Conservation (phyloP, 2,888 invertebrate species). For the Drosophila limbata region DNA sequence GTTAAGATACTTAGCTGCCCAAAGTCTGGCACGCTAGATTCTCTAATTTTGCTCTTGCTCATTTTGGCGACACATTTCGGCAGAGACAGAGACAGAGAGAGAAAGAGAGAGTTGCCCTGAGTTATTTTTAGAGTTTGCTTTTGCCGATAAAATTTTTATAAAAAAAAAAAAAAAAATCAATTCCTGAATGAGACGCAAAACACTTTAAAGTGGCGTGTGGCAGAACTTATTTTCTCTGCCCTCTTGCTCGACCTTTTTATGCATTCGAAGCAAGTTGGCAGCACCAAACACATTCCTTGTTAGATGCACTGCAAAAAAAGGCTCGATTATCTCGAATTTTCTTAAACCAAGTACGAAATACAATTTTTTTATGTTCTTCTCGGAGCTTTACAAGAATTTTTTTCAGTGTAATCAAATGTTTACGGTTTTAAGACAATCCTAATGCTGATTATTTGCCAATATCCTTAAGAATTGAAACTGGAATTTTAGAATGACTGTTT, state of each 20-base stretch:
- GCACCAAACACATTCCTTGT: background rate
- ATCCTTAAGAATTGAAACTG: too few relatives aligned
- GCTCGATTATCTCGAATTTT: too few relatives aligned
- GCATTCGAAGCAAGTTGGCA: constrained; percentile 31
- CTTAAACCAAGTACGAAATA: too few relatives aligned
- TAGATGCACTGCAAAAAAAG: too few relatives aligned
- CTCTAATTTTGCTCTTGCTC: constrained; percentile 19
- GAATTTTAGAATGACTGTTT: too few relatives aligned
- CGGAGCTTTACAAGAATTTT: too few relatives aligned
- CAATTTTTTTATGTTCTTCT: too few relatives aligned
- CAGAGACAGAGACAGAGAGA: background rate
- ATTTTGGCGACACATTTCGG: constrained; percentile 69
- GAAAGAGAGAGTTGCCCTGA: background rate
- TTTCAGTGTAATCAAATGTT: too few relatives aligned
- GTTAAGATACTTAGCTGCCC: constrained; percentile 48
- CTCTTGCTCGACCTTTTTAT: background rate
- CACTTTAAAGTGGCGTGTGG: constrained; percentile 44
- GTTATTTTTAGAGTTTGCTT: constrained; percentile 57
- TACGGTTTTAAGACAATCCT: too few relatives aligned
- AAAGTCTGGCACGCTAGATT: constrained; percentile 21
- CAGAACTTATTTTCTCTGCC: background rate
- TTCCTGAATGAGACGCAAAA: constrained; percentile 33
- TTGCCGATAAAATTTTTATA: constrained; percentile 29
- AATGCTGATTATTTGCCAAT: too few relatives aligned
- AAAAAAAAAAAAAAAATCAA: constrained; percentile 45